Evolutionary conservation across 2,113 vertebrate species (phyloP).

Genomic region (Microtus montanus): DNA sequence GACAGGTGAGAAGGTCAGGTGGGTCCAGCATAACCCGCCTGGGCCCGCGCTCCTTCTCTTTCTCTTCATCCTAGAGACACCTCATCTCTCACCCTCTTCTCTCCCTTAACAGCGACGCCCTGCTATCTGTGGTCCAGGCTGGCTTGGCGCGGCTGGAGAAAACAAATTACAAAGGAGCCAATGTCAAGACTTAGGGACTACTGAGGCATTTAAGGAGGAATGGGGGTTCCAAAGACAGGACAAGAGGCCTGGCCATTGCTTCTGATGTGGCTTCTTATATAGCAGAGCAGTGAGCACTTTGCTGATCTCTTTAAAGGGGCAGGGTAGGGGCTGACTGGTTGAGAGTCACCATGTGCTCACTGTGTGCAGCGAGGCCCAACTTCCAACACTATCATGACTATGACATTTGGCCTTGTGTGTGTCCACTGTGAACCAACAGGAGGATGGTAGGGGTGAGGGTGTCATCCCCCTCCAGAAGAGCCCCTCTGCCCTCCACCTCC

Average conservation of each 20-base stretch:
- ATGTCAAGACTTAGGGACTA: not conserved
- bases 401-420: not conserved
- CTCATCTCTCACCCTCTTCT: not conserved
- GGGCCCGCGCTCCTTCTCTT: fast-evolving
- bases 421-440: fast-evolving
- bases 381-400: too few species aligned
- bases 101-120: fast-evolving
- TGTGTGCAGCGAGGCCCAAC: not conserved
- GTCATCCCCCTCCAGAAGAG: not conserved
- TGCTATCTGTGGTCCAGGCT: not conserved
- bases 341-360: not conserved
- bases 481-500: fast-evolving
- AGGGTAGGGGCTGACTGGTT: not conserved
- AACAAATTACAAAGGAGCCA: not conserved
- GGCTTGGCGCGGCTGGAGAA: not conserved
- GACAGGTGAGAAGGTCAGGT: not conserved
- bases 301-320: not conserved
- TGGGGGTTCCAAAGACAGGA: not conserved
- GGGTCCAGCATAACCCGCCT: too few species aligned
- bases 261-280: too few species aligned
- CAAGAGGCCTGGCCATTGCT: not conserved
- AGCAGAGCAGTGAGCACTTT: fast-evolving
- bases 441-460: fast-evolving
- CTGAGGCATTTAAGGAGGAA: not conserved
- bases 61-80: not conserved